phyloP scores from a whole-genome alignment of 2,113 vertebrate genomes.

The Butorides virescens region DNA sequence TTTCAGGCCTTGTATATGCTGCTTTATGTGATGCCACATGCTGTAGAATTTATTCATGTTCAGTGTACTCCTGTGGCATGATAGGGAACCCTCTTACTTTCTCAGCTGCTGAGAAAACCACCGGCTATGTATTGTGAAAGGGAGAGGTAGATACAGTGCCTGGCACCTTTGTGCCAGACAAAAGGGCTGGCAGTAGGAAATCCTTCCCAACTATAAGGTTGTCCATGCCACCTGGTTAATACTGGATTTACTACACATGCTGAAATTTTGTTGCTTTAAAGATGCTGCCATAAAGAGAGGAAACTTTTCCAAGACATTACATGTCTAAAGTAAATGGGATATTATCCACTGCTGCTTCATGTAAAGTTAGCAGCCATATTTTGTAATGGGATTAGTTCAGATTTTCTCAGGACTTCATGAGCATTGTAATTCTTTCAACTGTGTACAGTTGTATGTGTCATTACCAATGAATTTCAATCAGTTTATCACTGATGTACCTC shows the following conservation, averaged over 20 bases:
- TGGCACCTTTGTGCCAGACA: neutral
- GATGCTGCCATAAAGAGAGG: neutral
- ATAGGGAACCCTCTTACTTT: neutral
- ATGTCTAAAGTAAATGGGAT: neutral
- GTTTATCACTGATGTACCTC: neutral
- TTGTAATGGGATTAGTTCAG: neutral
- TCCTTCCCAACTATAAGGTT: neutral
- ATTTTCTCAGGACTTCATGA: neutral
- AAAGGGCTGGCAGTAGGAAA: neutral
- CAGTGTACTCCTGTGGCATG: neutral
- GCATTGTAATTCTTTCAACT: neutral
- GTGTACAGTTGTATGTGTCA: neutral
- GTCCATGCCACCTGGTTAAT: neutral
- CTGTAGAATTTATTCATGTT: neutral
- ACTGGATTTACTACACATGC: neutral
- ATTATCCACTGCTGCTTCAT: neutral
- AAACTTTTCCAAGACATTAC: neutral
- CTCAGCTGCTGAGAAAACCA: neutral
- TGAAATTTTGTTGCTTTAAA: neutral
- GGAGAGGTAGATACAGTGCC: neutral
- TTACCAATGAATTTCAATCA: neutral
- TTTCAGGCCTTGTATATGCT: neutral
- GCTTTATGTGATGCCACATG: neutral
- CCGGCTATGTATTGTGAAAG: neutral
- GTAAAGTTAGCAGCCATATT: neutral